Evolutionary conservation across 2,797 vertebrate species (phyloP), one percentile per base, ranked within the genome.

Genomic region (Arrhamphus sclerolepis): DNA sequence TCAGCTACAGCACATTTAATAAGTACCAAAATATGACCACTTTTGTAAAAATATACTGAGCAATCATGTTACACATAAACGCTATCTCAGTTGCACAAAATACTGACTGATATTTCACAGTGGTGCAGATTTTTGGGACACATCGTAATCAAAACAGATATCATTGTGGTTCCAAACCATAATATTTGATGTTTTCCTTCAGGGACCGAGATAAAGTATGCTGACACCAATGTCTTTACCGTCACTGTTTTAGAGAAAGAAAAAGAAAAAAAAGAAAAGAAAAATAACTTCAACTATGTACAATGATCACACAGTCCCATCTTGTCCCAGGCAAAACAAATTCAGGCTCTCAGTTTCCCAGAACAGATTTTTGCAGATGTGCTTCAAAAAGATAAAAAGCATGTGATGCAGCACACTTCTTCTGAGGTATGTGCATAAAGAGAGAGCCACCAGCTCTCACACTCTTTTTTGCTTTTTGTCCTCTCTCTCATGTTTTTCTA

Each of bases 241-340:
- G 51, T 71, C 59, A 56, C 73, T 56, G 73, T 70, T 67, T 83
- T 14, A 43, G 71, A 74, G 72, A 72, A 26, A 26, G 2, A 26
- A 26, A 6, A 53, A 62, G 63, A 59, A 67, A 62, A 57, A 66
- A 21, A 21, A 44, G 20, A 44, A 19, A 43, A 43, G 6, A 44
- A 44, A 43, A 21, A 48, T 55, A 70, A 28, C 65, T 78, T 79
- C 75, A 78, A 79, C 78, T 72, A 66, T 55, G 61, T 40, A 46
- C 56, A 57, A 66, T 75, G 89, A 90, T 91, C 89, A 89, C 84
- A 89, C 76, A 73, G 67, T 80, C 66, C 71, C 75, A 81, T 86
- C 83, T 83, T 84, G 78, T 89, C 80, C 78, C 80, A 77, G 76
- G 64, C 79, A 90, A 87, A 38, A 89, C 87, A 87, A 89, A 88